Evolutionary conservation across 2,113 vertebrate genomes (phyloP).

Genomic region (Cavia porcellus): DNA sequence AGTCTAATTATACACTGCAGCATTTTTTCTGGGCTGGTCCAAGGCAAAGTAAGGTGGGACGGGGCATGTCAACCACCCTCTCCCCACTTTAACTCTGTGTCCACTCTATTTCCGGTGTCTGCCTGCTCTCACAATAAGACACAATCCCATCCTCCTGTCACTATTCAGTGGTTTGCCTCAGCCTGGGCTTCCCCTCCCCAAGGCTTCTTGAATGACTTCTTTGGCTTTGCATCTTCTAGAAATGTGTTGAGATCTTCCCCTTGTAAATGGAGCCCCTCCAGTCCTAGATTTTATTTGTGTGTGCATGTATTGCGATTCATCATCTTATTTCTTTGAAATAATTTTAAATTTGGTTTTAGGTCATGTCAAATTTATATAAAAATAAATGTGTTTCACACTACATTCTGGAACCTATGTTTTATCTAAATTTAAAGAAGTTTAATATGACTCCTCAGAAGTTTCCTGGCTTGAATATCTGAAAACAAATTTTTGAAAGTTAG

Average conservation of each 20-base stretch:
- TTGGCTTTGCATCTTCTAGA: conserved; percentile 34
- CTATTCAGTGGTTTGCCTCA: neutral
- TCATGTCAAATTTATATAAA: conserved; percentile 60
- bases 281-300: neutral
- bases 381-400: conserved; percentile 48
- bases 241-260: conserved; percentile 16
- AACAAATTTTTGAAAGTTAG: conserved; percentile 37
- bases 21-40: neutral
- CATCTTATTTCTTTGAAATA: conserved; percentile 40
- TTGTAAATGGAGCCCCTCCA: neutral
- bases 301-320: neutral
- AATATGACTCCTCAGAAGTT: conserved; percentile 60
- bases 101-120: neutral
- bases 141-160: neutral
- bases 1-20: neutral
- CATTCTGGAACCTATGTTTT: conserved; percentile 57
- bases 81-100: neutral
- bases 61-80: neutral
- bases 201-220: neutral
- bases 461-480: conserved; percentile 58
- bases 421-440: conserved; percentile 66
- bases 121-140: neutral
- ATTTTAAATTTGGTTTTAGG: conserved; percentile 57
- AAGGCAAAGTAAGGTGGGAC: neutral
- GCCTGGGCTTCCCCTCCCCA: neutral